phyloP scores from a whole-genome alignment of 1,140 invertebrate genomes.

The Drosophila dunni region DNA sequence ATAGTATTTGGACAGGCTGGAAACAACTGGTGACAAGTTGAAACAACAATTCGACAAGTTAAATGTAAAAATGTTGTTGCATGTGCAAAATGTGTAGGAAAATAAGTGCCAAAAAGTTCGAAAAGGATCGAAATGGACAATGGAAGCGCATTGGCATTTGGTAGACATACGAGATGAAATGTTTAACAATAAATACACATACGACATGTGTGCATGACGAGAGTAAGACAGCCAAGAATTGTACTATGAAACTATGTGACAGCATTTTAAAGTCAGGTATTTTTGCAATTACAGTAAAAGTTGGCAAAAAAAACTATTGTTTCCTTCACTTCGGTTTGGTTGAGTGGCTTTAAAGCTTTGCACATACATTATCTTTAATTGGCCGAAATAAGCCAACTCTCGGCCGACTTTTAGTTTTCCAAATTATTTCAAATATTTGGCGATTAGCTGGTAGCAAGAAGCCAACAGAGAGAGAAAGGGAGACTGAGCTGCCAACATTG shows the following conservation, averaged over 20 bases:
- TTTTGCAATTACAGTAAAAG: too few species aligned
- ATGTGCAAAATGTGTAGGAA: conserved; percentile 18
- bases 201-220: not conserved
- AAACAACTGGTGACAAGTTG: conserved; percentile 32
- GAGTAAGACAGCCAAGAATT: not conserved
- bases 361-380: conserved; percentile 48
- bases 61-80: conserved; percentile 31
- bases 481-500: conserved; percentile 34
- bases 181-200: too few species aligned
- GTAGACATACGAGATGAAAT: not conserved
- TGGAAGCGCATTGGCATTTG: not conserved
- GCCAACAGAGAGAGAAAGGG: not conserved
- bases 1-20: conserved; percentile 18
- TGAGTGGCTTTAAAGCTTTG: not conserved
- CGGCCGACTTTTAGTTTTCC: conserved; percentile 53
- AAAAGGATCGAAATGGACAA: not conserved
- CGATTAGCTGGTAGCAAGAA: conserved; percentile 55
- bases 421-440: conserved; percentile 80
- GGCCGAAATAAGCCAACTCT: conserved; percentile 41
- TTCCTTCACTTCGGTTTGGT: not conserved
- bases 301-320: not conserved
- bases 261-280: not conserved
- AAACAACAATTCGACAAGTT: conserved; percentile 10
- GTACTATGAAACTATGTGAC: too few species aligned
- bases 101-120: conserved; percentile 8